Percentiles rank a stretch among this genome's conserved stretches.
phyloP scores from a whole-genome alignment of 2,113 vertebrate species.

The Arenaria interpres region DNA sequence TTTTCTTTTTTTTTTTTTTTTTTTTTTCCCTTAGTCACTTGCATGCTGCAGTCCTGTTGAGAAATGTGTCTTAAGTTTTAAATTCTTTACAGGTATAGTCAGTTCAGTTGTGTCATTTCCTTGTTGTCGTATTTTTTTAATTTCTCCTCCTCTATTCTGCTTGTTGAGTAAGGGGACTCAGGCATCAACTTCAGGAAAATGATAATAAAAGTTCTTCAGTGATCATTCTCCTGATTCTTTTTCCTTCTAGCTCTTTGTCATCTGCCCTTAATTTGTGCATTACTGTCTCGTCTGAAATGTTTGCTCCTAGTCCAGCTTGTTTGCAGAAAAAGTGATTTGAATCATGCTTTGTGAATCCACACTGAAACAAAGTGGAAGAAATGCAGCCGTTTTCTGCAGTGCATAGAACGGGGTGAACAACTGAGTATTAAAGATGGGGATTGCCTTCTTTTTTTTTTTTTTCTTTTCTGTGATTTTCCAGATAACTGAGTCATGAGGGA shows the following conservation, averaged over 20 bases:
- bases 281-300: not conserved
- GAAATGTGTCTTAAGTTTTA: not conserved
- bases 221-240: not conserved
- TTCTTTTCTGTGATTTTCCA: not conserved
- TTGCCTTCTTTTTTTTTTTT: not conserved
- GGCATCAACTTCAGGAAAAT: not conserved
- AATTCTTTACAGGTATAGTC: not conserved
- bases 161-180: not conserved
- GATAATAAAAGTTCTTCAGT: not conserved
- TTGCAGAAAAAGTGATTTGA: not conserved
- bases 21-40: not conserved
- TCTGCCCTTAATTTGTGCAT: not conserved
- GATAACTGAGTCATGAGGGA: not conserved
- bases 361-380: not conserved
- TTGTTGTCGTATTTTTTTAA: not conserved
- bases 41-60: not conserved
- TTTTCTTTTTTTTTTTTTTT: not conserved
- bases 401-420: not conserved
- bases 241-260: not conserved
- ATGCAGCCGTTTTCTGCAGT: not conserved
- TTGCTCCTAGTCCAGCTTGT: not conserved
- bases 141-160: not conserved
- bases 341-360: not conserved
- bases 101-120: not conserved
- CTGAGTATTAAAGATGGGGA: not conserved